A percentile compares a stretch with the other conserved stretches of the same genome.
phyloP scores from a whole-genome alignment of 1,140 invertebrate genomes.

The Lasioglossum baleicum region DNA sequence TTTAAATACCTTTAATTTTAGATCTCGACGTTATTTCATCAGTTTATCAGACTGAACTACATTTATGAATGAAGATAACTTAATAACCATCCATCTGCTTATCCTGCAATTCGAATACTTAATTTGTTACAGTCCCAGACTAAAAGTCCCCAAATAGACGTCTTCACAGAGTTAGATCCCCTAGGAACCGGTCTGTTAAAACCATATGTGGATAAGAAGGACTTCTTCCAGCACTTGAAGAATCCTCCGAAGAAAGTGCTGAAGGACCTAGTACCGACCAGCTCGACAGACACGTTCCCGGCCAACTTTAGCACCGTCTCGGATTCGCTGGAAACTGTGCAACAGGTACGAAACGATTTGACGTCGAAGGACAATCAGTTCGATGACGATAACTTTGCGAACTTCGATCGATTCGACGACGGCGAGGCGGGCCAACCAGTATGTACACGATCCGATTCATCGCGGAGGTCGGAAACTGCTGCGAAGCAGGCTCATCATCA shows the following conservation, averaged over 20 bases:
- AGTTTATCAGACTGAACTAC: not conserved
- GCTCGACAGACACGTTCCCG: slow-evolving; percentile 72
- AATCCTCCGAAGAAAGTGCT: slow-evolving; percentile 94
- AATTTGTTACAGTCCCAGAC: slow-evolving; percentile 41
- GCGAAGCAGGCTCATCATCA: slow-evolving; percentile 77
- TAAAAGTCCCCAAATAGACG: slow-evolving; percentile 83
- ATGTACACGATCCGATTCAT: slow-evolving; percentile 23
- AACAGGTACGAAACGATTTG: slow-evolving; percentile 53
- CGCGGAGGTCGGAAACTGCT: slow-evolving; percentile 55
- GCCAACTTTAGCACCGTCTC: slow-evolving; percentile 70
- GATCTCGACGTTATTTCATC: not conserved
- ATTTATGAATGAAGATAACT: not conserved
- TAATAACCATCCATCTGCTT: not conserved
- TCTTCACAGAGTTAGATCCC: slow-evolving; percentile 95
- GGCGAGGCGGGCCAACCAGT: slow-evolving; percentile 54
- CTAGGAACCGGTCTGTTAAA: slow-evolving; percentile 92
- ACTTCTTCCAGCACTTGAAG: slow-evolving; percentile 96
- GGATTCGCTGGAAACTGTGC: slow-evolving; percentile 67
- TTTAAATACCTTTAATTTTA: not conserved
- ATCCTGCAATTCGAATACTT: not conserved
- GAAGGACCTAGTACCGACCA: slow-evolving; percentile 86
- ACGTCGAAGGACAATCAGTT: slow-evolving; percentile 59
- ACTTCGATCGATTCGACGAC: slow-evolving; percentile 77
- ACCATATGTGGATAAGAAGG: slow-evolving; percentile 96
- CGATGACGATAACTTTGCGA: slow-evolving; percentile 74